Evolutionary conservation across 2,888 invertebrate genomes (phyloP), one percentile per base, ranked within the genome.

Genomic region (Drosophila buzzatii): DNA sequence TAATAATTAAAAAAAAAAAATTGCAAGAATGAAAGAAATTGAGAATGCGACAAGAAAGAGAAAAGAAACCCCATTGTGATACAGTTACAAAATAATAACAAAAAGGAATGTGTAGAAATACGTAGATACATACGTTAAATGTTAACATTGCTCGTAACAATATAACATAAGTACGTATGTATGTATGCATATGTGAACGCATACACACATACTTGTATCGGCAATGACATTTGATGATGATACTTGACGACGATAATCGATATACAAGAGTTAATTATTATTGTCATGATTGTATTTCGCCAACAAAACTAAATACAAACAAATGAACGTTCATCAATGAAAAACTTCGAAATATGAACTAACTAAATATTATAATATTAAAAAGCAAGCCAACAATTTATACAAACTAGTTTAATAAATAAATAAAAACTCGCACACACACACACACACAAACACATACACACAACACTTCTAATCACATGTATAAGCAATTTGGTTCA

Each of bases 311-410:
- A 14, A 18, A 20, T 18, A 33, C 35, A 20, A 14, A 18, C 35
- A 10, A 39, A n/a, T 39, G 39, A 39, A 39, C 39, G 14, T 39
- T 39, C 55, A 52, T 66, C 31, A 51, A 51, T 37, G 20, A 53
- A 6, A 62, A 47, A 62, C 44, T 59, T 51, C 23, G 56, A 63
- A 63, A 60, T 52, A 35, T 56, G 41, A 71, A 64, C 47, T 44
- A 49, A 74, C 52, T 56, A 61, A 68, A 63, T 42, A 76, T 57
- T 33, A 69, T 62, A 44, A 56, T 52, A 53, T 68, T 69, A 49
- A 74, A 89, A 86, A 89, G 84, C 89, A 89, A 87, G 89, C 89
- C 89, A 89, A 86, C 84, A 85, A 89, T 85, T 85, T 86, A 89
- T 86, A 85, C 84, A 89, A 89, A 72, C 89, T 85, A 89, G 84